Base-by-base conservation (phyloP, 2,113 vertebrate genomes). In the Benitochromis conjunctus region DNA sequence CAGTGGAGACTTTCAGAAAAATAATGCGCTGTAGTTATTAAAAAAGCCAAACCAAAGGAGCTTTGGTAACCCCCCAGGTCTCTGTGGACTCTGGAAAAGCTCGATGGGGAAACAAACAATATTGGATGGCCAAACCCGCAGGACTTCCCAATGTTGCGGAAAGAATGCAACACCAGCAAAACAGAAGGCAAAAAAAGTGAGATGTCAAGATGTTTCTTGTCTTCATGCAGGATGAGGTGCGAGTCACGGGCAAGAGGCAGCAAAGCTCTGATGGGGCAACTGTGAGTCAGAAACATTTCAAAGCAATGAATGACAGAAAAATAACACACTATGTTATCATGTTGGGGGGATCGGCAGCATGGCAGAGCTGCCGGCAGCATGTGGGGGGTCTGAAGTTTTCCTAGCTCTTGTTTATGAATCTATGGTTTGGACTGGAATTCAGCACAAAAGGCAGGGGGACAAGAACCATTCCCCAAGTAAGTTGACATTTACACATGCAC, bases 161-260 rank as follows among this genome's bases (percentile, higher is more conserved):
- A 94, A 94, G 80, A 93, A 78, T 92, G 88, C 92, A 90, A 86
- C 64, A 80, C 78, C 92, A 94, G 92, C 92, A 83, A 91, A 92
- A 92, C 90, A 89, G 86, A 57, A 82, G 89, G 83, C 79, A 80
- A 82, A 56, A 56, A 85, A 81, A 26, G 55, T 26, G 54, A 84
- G 56, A 80, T 80, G 86, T 83, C 91, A 86, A 86, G 83, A 91
- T 87, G 89, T 88, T 93, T 79, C 88, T 79, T 62, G 77, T 66
- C 54, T 89, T 80, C 46, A 16, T 19, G 62, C 57, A 69, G 77
- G 56, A 76, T 69, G 84, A 89, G 84, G 78, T 34, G 83, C 58
- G 58, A 48, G 87, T 88, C 84, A 86, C 55, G 80, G 89, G 29
- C 66, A 64, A 77, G 79, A 82, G 87, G 88, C 85, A 43, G 81